Evolutionary conservation across 1,140 invertebrate genomes (phyloP).

Genomic region (Triops cancriformis): DNA sequence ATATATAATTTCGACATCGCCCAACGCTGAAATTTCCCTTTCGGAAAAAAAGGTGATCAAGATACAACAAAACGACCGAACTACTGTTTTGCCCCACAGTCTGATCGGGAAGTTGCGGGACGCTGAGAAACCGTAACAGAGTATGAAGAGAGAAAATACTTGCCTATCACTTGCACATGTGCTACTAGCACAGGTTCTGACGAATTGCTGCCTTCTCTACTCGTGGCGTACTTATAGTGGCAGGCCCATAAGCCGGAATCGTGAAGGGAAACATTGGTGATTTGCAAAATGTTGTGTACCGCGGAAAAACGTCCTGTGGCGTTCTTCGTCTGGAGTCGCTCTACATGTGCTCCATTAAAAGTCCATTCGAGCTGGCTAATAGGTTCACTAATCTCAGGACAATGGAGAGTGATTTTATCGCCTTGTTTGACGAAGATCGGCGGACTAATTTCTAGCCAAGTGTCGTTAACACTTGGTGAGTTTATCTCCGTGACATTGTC

Average conservation of each 20-base stretch:
- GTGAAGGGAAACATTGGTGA: constrained; percentile 4
- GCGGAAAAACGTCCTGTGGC: neutral
- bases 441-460: neutral
- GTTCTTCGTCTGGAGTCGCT: neutral
- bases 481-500: neutral
- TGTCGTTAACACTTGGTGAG: neutral
- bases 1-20: no score
- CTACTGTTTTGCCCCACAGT: no score
- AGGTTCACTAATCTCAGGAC: neutral
- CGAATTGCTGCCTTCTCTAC: neutral
- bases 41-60: no score
- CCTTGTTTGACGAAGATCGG: neutral
- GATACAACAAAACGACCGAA: no score
- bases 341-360: neutral
- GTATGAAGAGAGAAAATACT: neutral
- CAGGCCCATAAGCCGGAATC: neutral
- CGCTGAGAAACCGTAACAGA: no score
- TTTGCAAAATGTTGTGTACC: neutral
- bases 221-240: neutral
- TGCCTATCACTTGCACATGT: neutral
- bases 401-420: constrained; percentile 10
- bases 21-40: no score
- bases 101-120: no score
- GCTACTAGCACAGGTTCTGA: neutral
- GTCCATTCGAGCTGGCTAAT: neutral